These are phyloP conservation scores for Stictonetta naevosa DNA, from an alignment of 2,113 vertebrate genomes.

Conservation along the genomic window DNA sequence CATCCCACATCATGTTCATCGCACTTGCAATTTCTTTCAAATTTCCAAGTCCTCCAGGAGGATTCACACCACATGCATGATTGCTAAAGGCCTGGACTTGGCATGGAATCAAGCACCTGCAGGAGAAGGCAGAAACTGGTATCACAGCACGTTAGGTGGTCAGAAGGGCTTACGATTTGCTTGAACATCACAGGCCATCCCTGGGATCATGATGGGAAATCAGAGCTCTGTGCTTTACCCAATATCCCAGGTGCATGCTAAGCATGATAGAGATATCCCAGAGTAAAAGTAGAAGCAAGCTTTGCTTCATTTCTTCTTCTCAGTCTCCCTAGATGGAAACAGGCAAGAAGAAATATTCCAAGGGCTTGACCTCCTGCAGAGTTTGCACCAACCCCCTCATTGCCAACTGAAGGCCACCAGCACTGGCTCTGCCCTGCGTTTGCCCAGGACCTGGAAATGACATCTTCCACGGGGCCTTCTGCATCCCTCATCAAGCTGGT, in stretches of 20 bases:
- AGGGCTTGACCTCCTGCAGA: not conserved
- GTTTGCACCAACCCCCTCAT: not conserved
- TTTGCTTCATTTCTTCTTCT: not conserved
- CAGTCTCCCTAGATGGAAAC: not conserved
- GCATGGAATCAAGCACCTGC: not conserved
- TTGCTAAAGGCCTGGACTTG: not conserved
- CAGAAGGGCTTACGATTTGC: not conserved
- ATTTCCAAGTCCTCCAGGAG: not conserved
- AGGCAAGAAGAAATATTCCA: not conserved
- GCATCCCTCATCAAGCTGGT: rapidly evolving
- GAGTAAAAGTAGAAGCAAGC: not conserved
- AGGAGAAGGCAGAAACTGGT: not conserved
- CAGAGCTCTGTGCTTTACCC: not conserved
- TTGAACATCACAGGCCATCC: not conserved
- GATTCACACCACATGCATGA: not conserved
- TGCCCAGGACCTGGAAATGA: not conserved
- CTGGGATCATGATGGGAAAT: not conserved
- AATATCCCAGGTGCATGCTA: not conserved
- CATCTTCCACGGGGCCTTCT: not conserved
- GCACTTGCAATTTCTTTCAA: not conserved
- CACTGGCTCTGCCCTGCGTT: not conserved
- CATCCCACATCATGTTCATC: not conserved
- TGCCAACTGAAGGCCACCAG: not conserved
- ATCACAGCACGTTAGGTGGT: not conserved
- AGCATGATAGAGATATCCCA: not conserved